These are phyloP conservation scores for Oryzias celebensis DNA, from an alignment of 2,113 vertebrate species.

Conservation along the genomic window DNA sequence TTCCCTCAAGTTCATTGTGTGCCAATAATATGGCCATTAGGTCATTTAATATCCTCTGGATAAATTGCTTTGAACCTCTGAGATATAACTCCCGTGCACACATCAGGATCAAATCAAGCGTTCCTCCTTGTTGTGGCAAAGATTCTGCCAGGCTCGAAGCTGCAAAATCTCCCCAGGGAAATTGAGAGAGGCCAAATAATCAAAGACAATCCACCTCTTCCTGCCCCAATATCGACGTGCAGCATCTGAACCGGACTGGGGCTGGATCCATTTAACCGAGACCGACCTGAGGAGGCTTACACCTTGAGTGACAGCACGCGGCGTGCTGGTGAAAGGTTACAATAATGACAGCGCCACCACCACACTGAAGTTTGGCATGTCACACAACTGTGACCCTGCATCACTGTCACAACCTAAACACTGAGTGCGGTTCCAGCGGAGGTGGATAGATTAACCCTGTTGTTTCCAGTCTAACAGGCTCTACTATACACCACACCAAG, in stretches of 20 bases:
- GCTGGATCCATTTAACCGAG: conserved; percentile 25
- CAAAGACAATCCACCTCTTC: conserved; percentile 65
- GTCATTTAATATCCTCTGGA: conserved; percentile 73
- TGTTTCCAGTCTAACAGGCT: conserved; percentile 60
- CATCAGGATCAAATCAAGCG: conserved; percentile 73
- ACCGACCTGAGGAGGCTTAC: conserved; percentile 27
- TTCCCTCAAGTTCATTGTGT: conserved; percentile 43
- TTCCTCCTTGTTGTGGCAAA: conserved; percentile 40
- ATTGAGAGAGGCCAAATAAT: conserved; percentile 68
- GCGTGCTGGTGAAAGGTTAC: conserved; percentile 2
- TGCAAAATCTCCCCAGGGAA: conserved; percentile 64
- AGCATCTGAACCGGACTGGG: conserved; percentile 32
- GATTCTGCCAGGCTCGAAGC: conserved; percentile 49
- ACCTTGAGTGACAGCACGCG: neutral
- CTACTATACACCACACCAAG: conserved; percentile 36
- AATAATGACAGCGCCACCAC: conserved; percentile 50
- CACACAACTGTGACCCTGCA: conserved; percentile 54
- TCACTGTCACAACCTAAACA: conserved; percentile 24
- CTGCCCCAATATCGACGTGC: conserved; percentile 52
- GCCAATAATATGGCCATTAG: conserved; percentile 69
- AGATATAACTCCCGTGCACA: conserved; percentile 57
- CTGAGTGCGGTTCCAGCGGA: conserved; percentile 12
- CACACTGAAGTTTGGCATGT: conserved; percentile 42
- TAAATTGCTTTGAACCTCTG: conserved; percentile 59
- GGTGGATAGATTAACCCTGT: conserved; percentile 59